phyloP scores from a whole-genome alignment of 2,888 invertebrate species.

The Macrophya annulata region DNA sequence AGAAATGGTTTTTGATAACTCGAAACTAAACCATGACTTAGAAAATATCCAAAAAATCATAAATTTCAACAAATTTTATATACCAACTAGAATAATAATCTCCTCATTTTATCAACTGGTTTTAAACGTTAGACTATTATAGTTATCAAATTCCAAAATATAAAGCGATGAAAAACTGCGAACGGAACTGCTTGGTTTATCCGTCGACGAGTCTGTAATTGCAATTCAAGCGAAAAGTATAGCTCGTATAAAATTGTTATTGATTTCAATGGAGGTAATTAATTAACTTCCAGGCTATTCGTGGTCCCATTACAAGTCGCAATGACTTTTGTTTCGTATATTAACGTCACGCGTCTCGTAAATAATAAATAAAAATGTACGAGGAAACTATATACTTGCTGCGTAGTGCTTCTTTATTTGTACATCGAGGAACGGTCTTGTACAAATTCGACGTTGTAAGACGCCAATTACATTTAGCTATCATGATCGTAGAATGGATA shows the following conservation, averaged over 20 bases:
- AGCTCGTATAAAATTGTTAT: neutral
- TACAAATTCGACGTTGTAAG: neutral
- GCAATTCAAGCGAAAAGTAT: neutral
- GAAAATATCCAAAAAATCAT: neutral
- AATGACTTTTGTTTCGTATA: neutral
- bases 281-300: neutral
- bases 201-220: neutral
- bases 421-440: slow-evolving; percentile 33
- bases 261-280: slow-evolving; percentile 12
- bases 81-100: slow-evolving; percentile 2
- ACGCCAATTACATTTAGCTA: neutral
- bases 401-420: slow-evolving; percentile 1
- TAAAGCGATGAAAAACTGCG: neutral
- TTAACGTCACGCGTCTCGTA: neutral
- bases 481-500: neutral
- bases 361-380: neutral
- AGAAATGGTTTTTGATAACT: neutral
- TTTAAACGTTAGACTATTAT: too few species aligned
- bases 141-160: too few species aligned
- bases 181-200: neutral
- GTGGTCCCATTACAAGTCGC: neutral
- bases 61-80: too few species aligned
- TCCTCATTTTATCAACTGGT: neutral
- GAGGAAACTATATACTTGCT: neutral
- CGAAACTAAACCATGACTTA: neutral